phyloP scores from a whole-genome alignment of 2,888 invertebrate genomes.

The Stratiomys singularior region DNA sequence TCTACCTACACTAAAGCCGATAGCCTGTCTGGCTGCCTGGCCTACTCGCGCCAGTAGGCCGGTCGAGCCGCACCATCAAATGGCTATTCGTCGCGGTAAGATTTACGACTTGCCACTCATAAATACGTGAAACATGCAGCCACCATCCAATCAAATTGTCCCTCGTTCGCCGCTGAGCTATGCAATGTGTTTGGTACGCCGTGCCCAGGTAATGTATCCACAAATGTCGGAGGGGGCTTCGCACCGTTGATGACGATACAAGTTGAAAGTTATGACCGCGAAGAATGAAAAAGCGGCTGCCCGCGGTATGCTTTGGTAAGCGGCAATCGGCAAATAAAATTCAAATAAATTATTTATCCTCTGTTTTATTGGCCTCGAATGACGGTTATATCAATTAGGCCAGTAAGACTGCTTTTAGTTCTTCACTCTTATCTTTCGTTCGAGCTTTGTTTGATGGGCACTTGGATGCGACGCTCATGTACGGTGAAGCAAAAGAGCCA shows the following conservation, averaged over 20 bases:
- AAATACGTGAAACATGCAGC: not conserved
- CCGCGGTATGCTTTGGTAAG: constrained; percentile 6
- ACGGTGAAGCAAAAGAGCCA: too few relatives aligned
- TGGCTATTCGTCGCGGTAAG: not conserved
- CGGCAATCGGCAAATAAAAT: constrained; percentile 29
- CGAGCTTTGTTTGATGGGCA: too few relatives aligned
- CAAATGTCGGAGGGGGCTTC: not conserved
- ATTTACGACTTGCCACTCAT: not conserved
- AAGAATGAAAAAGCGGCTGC: not conserved
- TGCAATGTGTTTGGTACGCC: not conserved
- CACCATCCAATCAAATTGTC: constrained; percentile 11
- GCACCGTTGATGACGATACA: not conserved
- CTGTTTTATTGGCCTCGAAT: constrained; percentile 22
- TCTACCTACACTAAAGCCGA: too few relatives aligned
- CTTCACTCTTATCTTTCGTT: too few relatives aligned
- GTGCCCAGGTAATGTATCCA: not conserved
- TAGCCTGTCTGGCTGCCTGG: not conserved
- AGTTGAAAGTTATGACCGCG: not conserved
- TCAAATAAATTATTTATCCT: constrained; percentile 30
- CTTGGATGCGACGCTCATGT: too few relatives aligned
- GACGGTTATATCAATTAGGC: constrained; percentile 39
- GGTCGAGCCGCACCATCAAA: not conserved
- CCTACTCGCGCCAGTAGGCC: not conserved
- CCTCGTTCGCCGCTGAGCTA: not conserved
- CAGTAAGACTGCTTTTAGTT: constrained; percentile 19